A percentile compares a stretch with the other conserved stretches of the same genome.
phyloP scores from a whole-genome alignment of 2,113 vertebrate genomes.

The Ciconia boyciana region DNA sequence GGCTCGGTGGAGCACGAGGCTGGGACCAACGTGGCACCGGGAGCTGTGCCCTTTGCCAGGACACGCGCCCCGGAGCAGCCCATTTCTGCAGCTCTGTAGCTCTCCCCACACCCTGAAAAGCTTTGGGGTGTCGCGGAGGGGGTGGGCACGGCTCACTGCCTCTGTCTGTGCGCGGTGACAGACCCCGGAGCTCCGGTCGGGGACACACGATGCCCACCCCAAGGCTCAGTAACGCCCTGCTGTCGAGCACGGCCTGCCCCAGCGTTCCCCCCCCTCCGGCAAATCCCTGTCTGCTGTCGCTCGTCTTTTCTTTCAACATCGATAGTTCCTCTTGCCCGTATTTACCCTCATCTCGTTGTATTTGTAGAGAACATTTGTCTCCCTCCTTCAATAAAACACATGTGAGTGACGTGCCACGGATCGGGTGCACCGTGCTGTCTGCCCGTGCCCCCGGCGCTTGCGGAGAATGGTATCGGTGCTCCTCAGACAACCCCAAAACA shows the following conservation, averaged over 20 bases:
- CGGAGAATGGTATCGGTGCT: accelerated
- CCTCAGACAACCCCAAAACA: neutral
- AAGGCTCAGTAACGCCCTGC: accelerated
- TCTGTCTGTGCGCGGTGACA: neutral
- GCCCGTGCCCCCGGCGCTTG: accelerated
- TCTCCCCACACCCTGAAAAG: accelerated
- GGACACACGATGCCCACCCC: neutral
- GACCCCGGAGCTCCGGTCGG: neutral
- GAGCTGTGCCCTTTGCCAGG: neutral
- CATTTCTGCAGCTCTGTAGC: neutral
- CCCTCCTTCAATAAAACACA: neutral
- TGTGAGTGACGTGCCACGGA: accelerated
- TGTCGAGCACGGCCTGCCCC: neutral
- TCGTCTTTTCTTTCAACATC: accelerated
- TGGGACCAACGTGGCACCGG: neutral
- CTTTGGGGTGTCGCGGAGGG: accelerated
- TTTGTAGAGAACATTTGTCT: neutral
- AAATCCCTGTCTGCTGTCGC: accelerated
- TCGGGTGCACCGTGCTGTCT: accelerated
- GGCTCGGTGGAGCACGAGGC: neutral
- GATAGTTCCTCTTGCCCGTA: accelerated
- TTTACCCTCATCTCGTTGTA: neutral
- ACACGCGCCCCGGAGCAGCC: neutral
- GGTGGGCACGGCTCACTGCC: accelerated
- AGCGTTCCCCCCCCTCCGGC: neutral